Base-by-base conservation (phyloP, 1,140 invertebrate species). In the Orius insidiosus region DNA sequence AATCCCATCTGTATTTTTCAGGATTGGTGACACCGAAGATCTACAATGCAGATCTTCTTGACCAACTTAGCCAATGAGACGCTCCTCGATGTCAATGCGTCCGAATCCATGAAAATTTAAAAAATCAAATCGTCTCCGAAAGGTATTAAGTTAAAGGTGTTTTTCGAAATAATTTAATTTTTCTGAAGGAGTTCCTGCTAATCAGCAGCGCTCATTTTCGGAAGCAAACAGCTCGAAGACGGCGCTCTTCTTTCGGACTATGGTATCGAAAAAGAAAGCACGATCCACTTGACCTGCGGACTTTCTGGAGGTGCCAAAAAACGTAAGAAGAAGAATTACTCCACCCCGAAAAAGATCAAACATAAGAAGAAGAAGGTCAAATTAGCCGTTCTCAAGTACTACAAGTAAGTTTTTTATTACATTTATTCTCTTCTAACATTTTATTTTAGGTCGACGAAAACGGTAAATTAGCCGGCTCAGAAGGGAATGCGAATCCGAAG, bases 301-400 rank as follows among this genome's bases (percentile, higher is more conserved):
- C 63, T 81, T 6, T 59, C 72, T 52, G 80, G 78, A 45, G 58
- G 53, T 61, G 95, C 92, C 54, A 98, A 98, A 71, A 99, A 99
- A 66, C 78, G 94, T 54, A 99, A 99, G 90, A 99, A 98, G 94
- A 98, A 99, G 89, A 97, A 97, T 72, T 99, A 98, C 72, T 97
- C 93, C 35, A 98, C 95, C 13, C 95, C 95, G 46, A 99, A 99
- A 66, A 99, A 98, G 71, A 97, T 94, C 63, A 98, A 98, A 69
- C 95, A 98, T 65, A 98, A 98, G 80, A 94, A 95, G 75, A 98
- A 97, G 94, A 99, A 98, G 79, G 89, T 98, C 66, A 98, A 98
- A 71, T 75, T 99, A 53, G 80, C 93, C 54, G 90, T 98, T 15
- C 73, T 99, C 37, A 97, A 96, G 68, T 98, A 84, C 67, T 98